Evolutionary conservation across 2,113 vertebrate species (phyloP), one percentile per base, ranked within the genome.

Genomic region (Silurus asotus): DNA sequence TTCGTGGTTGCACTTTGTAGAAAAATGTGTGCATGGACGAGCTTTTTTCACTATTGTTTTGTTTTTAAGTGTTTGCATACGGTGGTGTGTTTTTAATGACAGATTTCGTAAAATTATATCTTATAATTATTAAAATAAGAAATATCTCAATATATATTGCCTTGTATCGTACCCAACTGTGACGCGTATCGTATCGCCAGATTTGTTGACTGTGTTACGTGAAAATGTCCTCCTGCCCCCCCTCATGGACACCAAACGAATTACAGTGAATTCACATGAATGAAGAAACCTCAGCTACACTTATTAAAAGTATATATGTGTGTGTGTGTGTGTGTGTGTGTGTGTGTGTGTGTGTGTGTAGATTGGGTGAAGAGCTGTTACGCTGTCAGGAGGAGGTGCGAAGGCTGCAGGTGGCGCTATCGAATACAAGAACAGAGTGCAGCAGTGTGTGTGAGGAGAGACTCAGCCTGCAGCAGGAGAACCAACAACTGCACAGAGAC

Each of bases 381-480:
- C 95, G 94, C 76, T 96, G 94, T 89, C 96, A 96, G 89, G 97
- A 97, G 90, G 95, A 94, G 91, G 93, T 97, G 90, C 92, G 90
- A 87, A 96, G 95, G 87, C 93, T 99, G 90, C 97, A 97, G 92
- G 93, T 86, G 74, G 87, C 88, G 59, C 92, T 99, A 90, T 94
- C 96, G 62, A 92, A 93, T 37, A 95, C 96, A 79, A 94, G 97
- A 88, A 93, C 95, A 5, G 95, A 96, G 90, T 96, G 96, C 79
- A 88, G 94, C 6, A 84, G 86, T n/a, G 90, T 98, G 85, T 97
- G 97, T 77, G 97, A 99, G 81, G 95, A 99, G 86, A 94, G 97
- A 56, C 94, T 99, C 20, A 95, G 94, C 86, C 95, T 99, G 84
- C 97, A 98, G 87, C 93, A 96, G 90, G 97, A 97, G 89, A 98